Evolutionary conservation across 2,888 invertebrate genomes (phyloP).

Genomic region (Galerucella nymphaeae): DNA sequence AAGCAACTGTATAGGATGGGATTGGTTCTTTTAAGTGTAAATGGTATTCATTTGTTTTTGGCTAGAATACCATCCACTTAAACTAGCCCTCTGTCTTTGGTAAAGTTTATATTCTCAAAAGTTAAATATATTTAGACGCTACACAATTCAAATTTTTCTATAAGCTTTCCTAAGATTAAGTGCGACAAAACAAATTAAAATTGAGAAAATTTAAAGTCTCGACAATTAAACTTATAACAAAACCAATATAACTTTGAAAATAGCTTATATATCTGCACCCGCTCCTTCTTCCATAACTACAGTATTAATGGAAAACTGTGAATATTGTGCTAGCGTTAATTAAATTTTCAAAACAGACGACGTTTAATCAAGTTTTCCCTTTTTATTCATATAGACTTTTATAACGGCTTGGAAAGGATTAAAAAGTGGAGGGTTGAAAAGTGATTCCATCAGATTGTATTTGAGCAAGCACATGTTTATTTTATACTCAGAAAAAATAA

Average conservation of each 20-base stretch:
- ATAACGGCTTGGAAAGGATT: not conserved
- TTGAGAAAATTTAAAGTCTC: not conserved
- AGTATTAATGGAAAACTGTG: slow-evolving; percentile 14
- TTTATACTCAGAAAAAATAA: not conserved
- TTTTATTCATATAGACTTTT: slow-evolving; percentile 2
- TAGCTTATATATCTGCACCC: not conserved
- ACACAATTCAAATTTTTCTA: not conserved
- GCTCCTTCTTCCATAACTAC: slow-evolving; percentile 8
- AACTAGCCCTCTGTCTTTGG: not conserved
- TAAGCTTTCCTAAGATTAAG: not conserved
- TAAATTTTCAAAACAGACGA: slow-evolving; percentile 15
- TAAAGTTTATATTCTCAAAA: not conserved
- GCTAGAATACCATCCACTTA: no score
- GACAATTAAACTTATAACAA: slow-evolving; percentile 16
- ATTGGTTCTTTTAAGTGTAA: no score
- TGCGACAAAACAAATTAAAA: not conserved
- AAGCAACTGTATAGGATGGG: no score
- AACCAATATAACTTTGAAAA: slow-evolving; percentile 16
- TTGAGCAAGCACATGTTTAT: not conserved
- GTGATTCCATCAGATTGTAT: not conserved
- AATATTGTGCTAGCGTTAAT: slow-evolving; percentile 11
- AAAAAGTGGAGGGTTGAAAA: not conserved
- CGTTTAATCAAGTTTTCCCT: slow-evolving; percentile 2
- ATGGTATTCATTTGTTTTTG: no score
- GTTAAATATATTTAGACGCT: not conserved